phyloP scores from a whole-genome alignment of 2,113 vertebrate species.

The Chinchilla lanigera region DNA sequence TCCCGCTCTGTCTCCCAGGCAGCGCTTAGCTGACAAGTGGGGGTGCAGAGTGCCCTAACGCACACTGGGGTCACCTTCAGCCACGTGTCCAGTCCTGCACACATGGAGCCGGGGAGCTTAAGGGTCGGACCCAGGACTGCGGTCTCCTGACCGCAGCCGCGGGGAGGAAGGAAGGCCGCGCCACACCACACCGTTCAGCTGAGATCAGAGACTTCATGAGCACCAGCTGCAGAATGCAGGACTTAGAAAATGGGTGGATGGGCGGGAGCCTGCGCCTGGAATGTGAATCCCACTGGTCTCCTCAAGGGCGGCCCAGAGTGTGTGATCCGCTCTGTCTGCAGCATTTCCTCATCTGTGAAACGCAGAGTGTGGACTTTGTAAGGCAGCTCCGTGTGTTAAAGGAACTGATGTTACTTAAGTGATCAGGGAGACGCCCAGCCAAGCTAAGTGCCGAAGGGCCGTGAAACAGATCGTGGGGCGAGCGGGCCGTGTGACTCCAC shows the following conservation, averaged over 20 bases:
- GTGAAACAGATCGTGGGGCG: neutral
- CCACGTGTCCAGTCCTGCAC: neutral
- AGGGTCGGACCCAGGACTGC: neutral
- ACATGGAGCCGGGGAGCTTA: neutral
- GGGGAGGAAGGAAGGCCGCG: neutral
- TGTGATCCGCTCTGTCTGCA: neutral
- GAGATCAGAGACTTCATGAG: neutral
- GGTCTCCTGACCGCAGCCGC: neutral
- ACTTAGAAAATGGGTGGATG: neutral
- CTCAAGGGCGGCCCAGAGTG: neutral
- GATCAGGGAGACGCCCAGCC: neutral
- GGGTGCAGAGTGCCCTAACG: neutral
- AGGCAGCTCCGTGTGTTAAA: neutral
- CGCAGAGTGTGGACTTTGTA: neutral
- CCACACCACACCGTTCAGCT: neutral
- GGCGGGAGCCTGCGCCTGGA: neutral
- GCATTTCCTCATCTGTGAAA: neutral
- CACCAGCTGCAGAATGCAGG: neutral
- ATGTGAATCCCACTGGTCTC: neutral
- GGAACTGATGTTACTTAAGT: neutral
- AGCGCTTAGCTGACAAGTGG: neutral
- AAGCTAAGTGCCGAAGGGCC: neutral
- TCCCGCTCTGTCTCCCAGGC: neutral
- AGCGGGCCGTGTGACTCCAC: neutral
- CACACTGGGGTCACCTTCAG: neutral